Evolutionary conservation across 2,113 vertebrate genomes (phyloP), one percentile per base, ranked within the genome.

Genomic region (Athene noctua): DNA sequence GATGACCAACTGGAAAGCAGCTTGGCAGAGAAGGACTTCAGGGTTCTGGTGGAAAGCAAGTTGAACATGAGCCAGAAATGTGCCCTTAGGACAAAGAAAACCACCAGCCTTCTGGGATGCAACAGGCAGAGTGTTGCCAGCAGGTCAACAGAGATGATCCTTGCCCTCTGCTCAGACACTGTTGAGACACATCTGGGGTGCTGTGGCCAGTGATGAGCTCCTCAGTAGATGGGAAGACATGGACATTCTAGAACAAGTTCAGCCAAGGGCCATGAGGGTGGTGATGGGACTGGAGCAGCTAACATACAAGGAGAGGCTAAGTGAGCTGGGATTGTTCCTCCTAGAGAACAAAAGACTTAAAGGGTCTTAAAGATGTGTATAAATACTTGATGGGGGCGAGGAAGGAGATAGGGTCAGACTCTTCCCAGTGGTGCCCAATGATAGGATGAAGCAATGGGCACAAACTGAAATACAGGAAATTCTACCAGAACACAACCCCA

Each of bases 181-280:
- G 47, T 2, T n/a, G 61, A 88, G 42, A 47, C 7, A 52, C 3
- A 27, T 36, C 26, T 57, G 10, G 40, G 29, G 10, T 27, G 14
- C 20, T 73, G 23, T 51, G 21, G 26, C 27, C 23, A 30, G 25
- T 57, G 7, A 27, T 57, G 47, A 12, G 9, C 27, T 57, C 20
- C 59, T 51, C 19, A 22, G 15, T 47, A 38, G 5, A 9, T 44
- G 27, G 14, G 32, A 83, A 68, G 29, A 17, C 20, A 52, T 3
- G 23, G 34, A 70, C 5, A 16, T 15, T 19, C 5, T 58, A 34
- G 7, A 88, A 6, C 19, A 49, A 77, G 19, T 38, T 38, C 62
- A 73, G 20, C 5, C n/a, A 57, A 73, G 36, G 42, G 1, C 20
- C 25, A 9, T 0, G 0, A 66, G 20, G 15, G 20, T 38, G 13